Evolutionary conservation across 1,140 invertebrate species (phyloP).

Genomic region (Centruroides vittatus): DNA sequence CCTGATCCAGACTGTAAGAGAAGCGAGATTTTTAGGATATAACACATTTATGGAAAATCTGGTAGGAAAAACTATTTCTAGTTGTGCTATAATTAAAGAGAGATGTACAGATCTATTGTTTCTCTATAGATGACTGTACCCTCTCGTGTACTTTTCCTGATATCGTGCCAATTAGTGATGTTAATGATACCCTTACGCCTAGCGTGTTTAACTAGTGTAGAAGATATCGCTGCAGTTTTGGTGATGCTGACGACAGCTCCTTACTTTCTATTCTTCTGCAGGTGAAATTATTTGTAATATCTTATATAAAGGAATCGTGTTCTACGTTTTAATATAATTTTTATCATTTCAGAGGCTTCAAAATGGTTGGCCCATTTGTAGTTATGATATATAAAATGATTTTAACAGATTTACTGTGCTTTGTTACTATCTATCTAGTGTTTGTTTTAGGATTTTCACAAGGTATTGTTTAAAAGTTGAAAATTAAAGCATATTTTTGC

Average conservation of each 20-base stretch:
- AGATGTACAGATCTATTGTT: background rate
- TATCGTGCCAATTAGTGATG: constrained; percentile 75
- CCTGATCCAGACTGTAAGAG: constrained; percentile 59
- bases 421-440: constrained; percentile 89
- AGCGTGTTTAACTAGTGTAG: constrained; percentile 63
- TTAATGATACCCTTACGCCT: constrained; percentile 67
- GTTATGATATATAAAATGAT: constrained; percentile 99
- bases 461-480: constrained; percentile 38
- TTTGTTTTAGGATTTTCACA: constrained; percentile 97
- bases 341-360: constrained; percentile 62
- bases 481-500: background rate
- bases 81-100: too few species aligned
- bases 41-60: constrained; percentile 86
- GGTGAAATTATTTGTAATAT: constrained; percentile 35
- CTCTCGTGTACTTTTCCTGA: constrained; percentile 80
- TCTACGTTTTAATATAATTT: constrained; percentile 1
- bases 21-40: constrained; percentile 64
- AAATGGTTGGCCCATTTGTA: constrained; percentile 95
- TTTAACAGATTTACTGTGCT: constrained; percentile 82
- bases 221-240: constrained; percentile 82
- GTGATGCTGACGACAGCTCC: constrained; percentile 90
- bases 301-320: background rate
- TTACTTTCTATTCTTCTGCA: constrained; percentile 97
- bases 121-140: constrained; percentile 61
- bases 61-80: constrained; percentile 34